phyloP scores from a whole-genome alignment of 1,140 invertebrate genomes.

The Nixonia krombeini region DNA sequence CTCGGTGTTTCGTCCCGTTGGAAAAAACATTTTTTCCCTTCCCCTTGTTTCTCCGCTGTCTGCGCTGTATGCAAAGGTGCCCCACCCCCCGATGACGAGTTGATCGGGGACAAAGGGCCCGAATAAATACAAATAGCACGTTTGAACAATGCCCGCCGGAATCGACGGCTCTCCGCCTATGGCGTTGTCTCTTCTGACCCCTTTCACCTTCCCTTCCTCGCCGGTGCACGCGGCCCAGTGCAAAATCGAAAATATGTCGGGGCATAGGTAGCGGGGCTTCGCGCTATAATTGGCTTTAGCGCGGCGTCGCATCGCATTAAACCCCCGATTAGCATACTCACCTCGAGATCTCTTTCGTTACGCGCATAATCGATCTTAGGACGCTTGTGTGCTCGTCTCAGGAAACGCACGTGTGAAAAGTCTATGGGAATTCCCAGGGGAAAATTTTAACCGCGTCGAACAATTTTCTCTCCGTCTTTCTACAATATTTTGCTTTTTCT shows the following conservation, averaged over 20 bases:
- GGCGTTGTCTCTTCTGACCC: constrained; percentile 51
- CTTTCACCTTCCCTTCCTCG: constrained; percentile 12
- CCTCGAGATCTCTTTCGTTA: constrained; percentile 69
- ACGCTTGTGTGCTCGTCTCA: constrained; percentile 17
- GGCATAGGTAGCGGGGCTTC: constrained; percentile 33
- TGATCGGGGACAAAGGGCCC: constrained; percentile 53
- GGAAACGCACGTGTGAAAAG: constrained; percentile 14
- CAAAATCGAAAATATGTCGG: constrained; percentile 16
- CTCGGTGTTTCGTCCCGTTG: constrained; percentile 34
- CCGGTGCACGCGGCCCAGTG: constrained; percentile 7
- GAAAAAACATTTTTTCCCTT: constrained; percentile 46
- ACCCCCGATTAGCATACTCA: constrained; percentile 65
- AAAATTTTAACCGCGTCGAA: too few species aligned
- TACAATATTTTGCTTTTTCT: too few species aligned
- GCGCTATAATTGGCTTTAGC: constrained; percentile 68
- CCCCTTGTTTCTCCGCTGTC: constrained; percentile 1
- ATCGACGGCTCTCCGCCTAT: constrained; percentile 55
- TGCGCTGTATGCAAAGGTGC: constrained; percentile 12
- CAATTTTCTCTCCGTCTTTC: too few species aligned
- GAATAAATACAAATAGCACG: constrained; percentile 68
- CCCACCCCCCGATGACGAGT: constrained; percentile 30
- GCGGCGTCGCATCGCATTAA: constrained; percentile 59
- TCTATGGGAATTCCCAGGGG: constrained; percentile 2
- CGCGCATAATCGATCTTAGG: constrained; percentile 59
- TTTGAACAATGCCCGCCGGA: constrained; percentile 61